Evolutionary conservation across 2,113 vertebrate genomes (phyloP), one percentile per base, ranked within the genome.

Genomic region (Turdus rufiventris): DNA sequence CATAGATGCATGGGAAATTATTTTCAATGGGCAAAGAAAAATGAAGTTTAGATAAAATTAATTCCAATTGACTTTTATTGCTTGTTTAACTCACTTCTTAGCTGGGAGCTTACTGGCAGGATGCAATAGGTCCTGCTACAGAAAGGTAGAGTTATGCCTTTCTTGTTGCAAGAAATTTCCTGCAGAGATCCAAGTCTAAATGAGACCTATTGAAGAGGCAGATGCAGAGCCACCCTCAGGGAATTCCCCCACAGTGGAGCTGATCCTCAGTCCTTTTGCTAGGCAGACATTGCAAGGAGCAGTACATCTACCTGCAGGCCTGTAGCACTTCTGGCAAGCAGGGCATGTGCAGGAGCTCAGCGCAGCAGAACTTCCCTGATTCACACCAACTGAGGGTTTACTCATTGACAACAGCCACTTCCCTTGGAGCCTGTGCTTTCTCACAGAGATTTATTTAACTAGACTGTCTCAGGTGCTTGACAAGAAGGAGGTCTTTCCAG

Each of bases 231-330:
- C 54, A 63, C 40, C 4, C 14, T 50, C 0, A 11, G 36, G 33
- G 21, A 84, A 51, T 24, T 58, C 26, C 18, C 28, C 16, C 3
- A 0, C 1, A 2, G n/a, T 1, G 2, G 24, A 42, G 26, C 20
- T 56, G 53, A 60, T 61, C 8, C 57, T 50, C 1, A 5, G 40
- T 63, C n/a, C n/a, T 89, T 85, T 38, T 33, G 6, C 38, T 34
- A 50, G 21, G 48, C 31, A 42, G 13, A 54, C 0, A 1, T 6
- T 3, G 8, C 5, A 25, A 66, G 51, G 16, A 71, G 43, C 51
- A 77, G 25, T 17, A 54, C 4, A 1, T 33, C 18, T 26, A 19
- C 47, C 60, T 40, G 38, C 33, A 58, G 18, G 18, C 34, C 54
- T 53, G 4, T 0, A 38, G 58, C 5, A 24, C 18, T 60, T 51